Evolutionary conservation across 1,140 invertebrate species (phyloP).

Genomic region (Drosophila saltans): DNA sequence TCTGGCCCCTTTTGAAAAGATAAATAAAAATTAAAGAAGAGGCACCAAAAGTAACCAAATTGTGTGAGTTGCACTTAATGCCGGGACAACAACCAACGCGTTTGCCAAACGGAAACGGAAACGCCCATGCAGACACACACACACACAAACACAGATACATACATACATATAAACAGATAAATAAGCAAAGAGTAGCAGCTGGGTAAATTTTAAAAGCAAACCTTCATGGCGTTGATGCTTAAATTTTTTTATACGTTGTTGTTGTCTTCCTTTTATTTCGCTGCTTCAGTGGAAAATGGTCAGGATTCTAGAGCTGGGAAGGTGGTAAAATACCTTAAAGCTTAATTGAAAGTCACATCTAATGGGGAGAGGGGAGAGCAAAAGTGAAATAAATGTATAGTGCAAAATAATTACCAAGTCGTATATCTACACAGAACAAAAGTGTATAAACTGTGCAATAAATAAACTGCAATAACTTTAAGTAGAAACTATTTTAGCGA

Average conservation of each 20-base stretch:
- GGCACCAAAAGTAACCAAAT: constrained; percentile 3
- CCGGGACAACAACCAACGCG: constrained; percentile 10
- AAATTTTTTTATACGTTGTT: neutral
- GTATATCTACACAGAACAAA: neutral
- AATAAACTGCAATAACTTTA: neutral
- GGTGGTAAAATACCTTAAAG: neutral
- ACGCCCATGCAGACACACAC: constrained; percentile 6
- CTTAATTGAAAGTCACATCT: constrained; percentile 7
- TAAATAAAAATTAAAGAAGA: constrained; percentile 57
- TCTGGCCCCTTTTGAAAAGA: constrained; percentile 19
- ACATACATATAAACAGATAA: neutral
- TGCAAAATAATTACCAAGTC: neutral
- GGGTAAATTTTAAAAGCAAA: constrained; percentile 21
- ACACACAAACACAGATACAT: neutral
- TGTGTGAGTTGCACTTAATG: constrained; percentile 31
- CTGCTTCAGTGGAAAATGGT: neutral
- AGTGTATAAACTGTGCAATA: neutral
- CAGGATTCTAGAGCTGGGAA: neutral
- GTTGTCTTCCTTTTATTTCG: neutral
- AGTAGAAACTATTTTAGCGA: no score
- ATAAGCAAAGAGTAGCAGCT: neutral
- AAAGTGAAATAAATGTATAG: neutral
- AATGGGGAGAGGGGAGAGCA: neutral
- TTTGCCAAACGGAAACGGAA: constrained; percentile 36
- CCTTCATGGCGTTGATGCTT: constrained; percentile 1